phyloP scores from a whole-genome alignment of 2,113 vertebrate genomes.

The Pelecanus crispus region DNA sequence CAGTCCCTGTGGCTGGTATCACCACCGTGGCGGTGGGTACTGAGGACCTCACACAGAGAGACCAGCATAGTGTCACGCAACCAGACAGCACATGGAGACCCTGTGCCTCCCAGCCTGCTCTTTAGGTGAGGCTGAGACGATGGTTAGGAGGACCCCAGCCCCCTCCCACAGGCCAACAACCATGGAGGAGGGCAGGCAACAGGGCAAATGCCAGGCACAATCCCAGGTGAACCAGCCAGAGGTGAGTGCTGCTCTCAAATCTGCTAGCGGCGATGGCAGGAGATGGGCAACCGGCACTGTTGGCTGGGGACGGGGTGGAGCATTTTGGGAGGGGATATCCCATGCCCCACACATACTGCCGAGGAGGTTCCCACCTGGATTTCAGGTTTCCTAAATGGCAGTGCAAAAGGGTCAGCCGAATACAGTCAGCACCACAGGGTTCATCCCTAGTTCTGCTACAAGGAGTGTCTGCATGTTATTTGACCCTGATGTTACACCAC shows the following conservation, averaged over 20 bases:
- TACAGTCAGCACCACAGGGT: too few relatives aligned
- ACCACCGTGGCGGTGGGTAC: background rate
- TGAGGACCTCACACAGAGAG: background rate
- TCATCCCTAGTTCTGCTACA: background rate
- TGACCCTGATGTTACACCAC: background rate
- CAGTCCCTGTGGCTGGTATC: background rate
- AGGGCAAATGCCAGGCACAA: accelerated
- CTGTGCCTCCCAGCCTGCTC: background rate
- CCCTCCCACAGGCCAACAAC: background rate
- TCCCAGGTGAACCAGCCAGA: background rate
- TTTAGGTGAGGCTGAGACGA: background rate
- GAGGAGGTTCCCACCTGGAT: background rate
- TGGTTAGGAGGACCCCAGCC: background rate
- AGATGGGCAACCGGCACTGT: background rate
- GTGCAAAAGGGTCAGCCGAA: background rate
- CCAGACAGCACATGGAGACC: background rate
- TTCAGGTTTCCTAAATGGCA: background rate
- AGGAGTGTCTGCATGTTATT: background rate
- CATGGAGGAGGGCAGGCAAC: accelerated
- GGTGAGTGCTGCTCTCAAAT: background rate
- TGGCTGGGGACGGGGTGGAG: background rate
- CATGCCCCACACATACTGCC: background rate
- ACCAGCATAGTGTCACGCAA: background rate
- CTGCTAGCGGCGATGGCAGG: background rate
- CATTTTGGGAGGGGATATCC: background rate